These are phyloP conservation scores for Magallana nippona DNA, from an alignment of 2,888 invertebrate species.

Conservation along the genomic window DNA sequence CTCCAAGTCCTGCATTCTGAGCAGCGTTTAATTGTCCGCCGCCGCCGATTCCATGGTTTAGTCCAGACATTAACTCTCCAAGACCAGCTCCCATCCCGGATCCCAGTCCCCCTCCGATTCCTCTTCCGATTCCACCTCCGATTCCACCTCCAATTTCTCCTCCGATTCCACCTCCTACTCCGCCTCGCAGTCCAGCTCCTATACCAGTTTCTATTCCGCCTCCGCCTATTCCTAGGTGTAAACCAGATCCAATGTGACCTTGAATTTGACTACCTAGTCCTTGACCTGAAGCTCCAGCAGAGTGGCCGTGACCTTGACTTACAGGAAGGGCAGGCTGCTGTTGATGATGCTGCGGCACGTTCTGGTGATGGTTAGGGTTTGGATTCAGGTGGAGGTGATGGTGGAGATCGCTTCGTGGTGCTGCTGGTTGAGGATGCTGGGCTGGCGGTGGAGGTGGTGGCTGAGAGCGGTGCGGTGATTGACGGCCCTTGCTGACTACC, in stretches of 20 bases:
- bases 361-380: no score
- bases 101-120: not conserved
- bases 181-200: no score
- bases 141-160: no score
- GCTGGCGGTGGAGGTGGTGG: not conserved
- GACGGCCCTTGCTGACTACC: not conserved
- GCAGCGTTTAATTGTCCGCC: not conserved
- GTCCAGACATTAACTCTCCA: no score
- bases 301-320: not conserved
- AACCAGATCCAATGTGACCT: not conserved
- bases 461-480: not conserved
- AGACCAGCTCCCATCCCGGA: not conserved
- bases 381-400: no score
- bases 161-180: no score
- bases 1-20: conserved; percentile 9
- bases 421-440: not conserved
- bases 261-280: not conserved
- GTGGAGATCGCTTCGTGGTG: not conserved
- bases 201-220: no score
- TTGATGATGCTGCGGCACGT: no score
- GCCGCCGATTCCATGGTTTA: not conserved
- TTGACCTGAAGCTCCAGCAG: not conserved
- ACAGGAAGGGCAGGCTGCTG: no score
- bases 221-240: not conserved
- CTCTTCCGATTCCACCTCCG: no score